A percentile compares a stretch with the other conserved stretches of the same genome.
These are phyloP conservation scores for Ctenoplectra terminalis DNA, from an alignment of 1,140 invertebrate species.

Conservation along the genomic window DNA sequence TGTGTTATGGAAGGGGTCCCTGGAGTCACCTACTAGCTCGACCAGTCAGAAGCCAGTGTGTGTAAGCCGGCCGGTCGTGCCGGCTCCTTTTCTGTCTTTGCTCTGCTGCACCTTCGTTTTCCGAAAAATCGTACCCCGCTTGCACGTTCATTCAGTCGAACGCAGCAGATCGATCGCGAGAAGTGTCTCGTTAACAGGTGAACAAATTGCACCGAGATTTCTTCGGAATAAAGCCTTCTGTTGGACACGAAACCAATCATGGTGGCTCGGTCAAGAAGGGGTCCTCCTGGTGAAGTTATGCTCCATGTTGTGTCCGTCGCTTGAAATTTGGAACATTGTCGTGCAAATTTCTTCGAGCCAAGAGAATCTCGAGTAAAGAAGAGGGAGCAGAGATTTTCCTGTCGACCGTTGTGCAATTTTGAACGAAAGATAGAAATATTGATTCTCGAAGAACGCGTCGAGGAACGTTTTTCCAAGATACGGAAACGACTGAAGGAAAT, in stretches of 20 bases:
- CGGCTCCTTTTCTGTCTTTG: constrained; percentile 60
- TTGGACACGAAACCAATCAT: neutral
- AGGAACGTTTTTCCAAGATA: neutral
- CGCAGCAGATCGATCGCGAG: too few species aligned
- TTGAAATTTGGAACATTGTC: neutral
- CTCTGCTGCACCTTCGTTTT: constrained; percentile 30
- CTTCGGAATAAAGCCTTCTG: neutral
- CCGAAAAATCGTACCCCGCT: constrained; percentile 27
- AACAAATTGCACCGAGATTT: neutral
- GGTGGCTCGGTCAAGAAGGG: neutral
- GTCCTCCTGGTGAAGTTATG: neutral
- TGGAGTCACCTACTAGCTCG: constrained; percentile 68
- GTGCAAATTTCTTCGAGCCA: too few species aligned
- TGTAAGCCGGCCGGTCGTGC: constrained; percentile 67
- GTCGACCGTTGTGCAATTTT: neutral
- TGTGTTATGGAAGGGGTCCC: constrained; percentile 71
- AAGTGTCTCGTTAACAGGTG: neutral
- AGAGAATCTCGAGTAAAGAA: neutral
- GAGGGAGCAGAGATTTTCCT: neutral
- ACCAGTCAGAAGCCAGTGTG: constrained; percentile 72
- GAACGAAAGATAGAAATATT: neutral
- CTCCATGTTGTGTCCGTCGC: neutral
- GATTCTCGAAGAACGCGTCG: neutral
- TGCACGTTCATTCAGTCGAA: neutral
- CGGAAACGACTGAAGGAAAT: neutral